These are phyloP conservation scores for Acanthosepion esculentum DNA, from an alignment of 2,888 invertebrate genomes.

Conservation along the genomic window DNA sequence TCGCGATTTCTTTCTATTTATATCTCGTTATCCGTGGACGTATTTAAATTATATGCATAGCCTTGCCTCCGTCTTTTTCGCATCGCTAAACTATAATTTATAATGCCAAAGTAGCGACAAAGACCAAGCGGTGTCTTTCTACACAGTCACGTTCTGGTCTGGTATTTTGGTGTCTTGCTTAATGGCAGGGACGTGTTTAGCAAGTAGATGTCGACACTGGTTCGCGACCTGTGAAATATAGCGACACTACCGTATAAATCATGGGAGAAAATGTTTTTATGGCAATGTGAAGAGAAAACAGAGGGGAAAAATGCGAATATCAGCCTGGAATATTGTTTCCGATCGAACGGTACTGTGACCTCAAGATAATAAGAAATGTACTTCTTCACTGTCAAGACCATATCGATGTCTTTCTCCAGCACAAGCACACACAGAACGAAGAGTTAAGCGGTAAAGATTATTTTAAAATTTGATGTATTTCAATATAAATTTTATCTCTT, in stretches of 20 bases:
- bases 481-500: too few species aligned
- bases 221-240: conserved; percentile 33
- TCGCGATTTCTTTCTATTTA: background rate
- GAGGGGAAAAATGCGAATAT: background rate
- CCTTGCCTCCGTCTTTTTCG: background rate
- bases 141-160: background rate
- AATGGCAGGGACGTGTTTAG: conserved; percentile 9
- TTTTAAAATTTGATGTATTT: too few species aligned
- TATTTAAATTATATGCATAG: background rate
- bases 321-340: background rate
- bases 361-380: background rate
- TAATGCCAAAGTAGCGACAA: background rate
- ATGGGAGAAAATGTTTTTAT: background rate
- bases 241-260: background rate
- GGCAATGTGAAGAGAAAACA: background rate
- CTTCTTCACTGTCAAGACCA: too few species aligned
- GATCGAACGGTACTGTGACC: background rate
- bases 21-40: background rate
- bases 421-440: too few species aligned
- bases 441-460: too few species aligned
- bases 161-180: conserved; percentile 20
- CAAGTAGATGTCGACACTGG: conserved; percentile 22
- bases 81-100: conserved; percentile 20
- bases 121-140: conserved; percentile 8
- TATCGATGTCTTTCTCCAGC: too few species aligned